phyloP scores from a whole-genome alignment of 2,113 vertebrate species.

The Phyllostomus hastatus region DNA sequence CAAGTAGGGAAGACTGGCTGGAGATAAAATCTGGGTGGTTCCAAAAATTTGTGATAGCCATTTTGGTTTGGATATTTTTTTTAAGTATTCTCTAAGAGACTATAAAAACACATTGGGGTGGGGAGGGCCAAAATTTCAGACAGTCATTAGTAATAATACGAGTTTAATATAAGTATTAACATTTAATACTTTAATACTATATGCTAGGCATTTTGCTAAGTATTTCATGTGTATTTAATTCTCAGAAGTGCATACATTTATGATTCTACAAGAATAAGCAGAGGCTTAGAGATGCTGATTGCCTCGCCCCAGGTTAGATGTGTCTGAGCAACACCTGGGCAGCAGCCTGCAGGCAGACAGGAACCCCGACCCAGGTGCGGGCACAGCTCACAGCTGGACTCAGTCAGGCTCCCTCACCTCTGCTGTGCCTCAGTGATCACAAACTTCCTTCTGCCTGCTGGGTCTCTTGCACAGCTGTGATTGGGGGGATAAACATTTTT shows the following conservation, averaged over 20 bases:
- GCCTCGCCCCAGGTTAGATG: neutral
- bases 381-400: neutral
- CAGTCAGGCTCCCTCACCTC: neutral
- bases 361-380: neutral
- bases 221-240: neutral
- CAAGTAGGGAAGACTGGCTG: neutral
- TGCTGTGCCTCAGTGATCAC: fast-evolving
- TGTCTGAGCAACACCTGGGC: neutral
- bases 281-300: neutral
- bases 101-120: neutral
- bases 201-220: neutral
- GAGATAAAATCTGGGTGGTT: neutral
- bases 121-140: neutral
- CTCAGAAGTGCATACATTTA: neutral
- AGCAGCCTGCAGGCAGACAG: neutral
- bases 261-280: neutral
- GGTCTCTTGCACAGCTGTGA: neutral
- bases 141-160: neutral
- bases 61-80: neutral
- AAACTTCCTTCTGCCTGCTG: neutral
- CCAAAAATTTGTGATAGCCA: neutral
- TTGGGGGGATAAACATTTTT: neutral
- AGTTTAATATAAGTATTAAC: neutral
- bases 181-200: neutral
- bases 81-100: neutral